Evolutionary conservation across 2,113 vertebrate genomes (phyloP), one percentile per base, ranked within the genome.

Genomic region (Theristicus caerulescens): DNA sequence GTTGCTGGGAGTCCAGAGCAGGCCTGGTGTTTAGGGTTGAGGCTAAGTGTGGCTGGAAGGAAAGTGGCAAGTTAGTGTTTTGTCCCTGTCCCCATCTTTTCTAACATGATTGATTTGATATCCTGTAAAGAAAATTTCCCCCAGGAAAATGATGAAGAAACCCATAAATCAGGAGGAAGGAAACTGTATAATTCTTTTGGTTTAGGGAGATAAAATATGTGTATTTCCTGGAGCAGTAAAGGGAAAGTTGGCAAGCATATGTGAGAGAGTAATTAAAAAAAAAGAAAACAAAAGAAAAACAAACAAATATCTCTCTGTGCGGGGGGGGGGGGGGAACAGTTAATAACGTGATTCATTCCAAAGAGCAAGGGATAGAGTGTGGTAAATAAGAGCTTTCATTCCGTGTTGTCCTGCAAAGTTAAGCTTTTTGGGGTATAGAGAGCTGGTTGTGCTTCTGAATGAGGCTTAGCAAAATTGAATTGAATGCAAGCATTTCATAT

Each of bases 341-440:
- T 93, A 94, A 73, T 87, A 91, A 86, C 2, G 3, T 59, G 38
- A 47, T 87, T 91, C 26, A 73, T 95, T 89, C 42, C 5, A 10
- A 73, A 91, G 54, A 88, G 81, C 21, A 65, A 77, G 77, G 77
- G 61, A 38, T 69, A 38, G 86, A 84, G 36, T 46, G 42, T 54
- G 42, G 71, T 94, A 92, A 96, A 73, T 82, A 88, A 86, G 70
- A 78, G 65, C 86, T 92, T 94, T 92, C n/a, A 47, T 86, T 92
- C 42, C 22, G 6, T 44, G 44, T 76, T 87, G 55, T 84, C 92
- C 49, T 62, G 44, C 29, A 36, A 74, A 90, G 31, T 79, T 86
- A 76, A 86, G 62, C 67, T 83, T 94, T 94, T 69, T 0, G 20
- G 31, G 24, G 7, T 82, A 61, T 29, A 72, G 59, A 61, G 47